These are phyloP conservation scores for Tragulus kanchil DNA, from an alignment of 2,113 vertebrate genomes.

Conservation along the genomic window DNA sequence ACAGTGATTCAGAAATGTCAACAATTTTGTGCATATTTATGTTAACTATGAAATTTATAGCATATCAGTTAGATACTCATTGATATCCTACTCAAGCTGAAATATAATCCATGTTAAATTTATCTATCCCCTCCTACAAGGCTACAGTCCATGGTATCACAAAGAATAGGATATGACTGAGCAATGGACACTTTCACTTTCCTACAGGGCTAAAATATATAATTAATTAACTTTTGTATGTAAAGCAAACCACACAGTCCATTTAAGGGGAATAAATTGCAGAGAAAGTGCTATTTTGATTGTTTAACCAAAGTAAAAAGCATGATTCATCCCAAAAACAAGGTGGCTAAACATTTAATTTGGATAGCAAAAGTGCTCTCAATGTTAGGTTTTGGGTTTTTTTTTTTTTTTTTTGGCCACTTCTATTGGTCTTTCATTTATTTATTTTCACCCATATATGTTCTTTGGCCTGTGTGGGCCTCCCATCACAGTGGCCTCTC, in stretches of 20 bases:
- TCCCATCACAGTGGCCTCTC: too few species aligned
- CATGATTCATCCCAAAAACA: neutral
- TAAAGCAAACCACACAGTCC: slow-evolving; percentile 41
- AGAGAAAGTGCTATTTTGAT: neutral
- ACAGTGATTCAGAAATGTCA: slow-evolving; percentile 59
- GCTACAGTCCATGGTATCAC: neutral
- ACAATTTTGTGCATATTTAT: slow-evolving; percentile 32
- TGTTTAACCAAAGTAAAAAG: neutral
- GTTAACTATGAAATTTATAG: slow-evolving; percentile 56
- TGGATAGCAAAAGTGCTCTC: neutral
- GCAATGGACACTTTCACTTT: neutral
- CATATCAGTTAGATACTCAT: slow-evolving; percentile 46
- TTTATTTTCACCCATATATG: too few species aligned
- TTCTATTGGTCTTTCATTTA: too few species aligned
- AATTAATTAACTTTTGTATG: neutral
- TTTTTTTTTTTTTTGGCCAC: neutral
- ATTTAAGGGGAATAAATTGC: neutral
- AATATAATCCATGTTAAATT: slow-evolving; percentile 59
- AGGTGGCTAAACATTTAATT: neutral
- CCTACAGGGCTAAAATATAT: neutral
- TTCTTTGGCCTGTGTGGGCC: too few species aligned
- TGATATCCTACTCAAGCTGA: slow-evolving; percentile 44
- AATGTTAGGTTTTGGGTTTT: neutral
- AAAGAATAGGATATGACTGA: neutral
- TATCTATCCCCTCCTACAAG: slow-evolving; percentile 15